Base-by-base conservation (phyloP, 2,797 vertebrate species). In the Epinephelus malabaricus region DNA sequence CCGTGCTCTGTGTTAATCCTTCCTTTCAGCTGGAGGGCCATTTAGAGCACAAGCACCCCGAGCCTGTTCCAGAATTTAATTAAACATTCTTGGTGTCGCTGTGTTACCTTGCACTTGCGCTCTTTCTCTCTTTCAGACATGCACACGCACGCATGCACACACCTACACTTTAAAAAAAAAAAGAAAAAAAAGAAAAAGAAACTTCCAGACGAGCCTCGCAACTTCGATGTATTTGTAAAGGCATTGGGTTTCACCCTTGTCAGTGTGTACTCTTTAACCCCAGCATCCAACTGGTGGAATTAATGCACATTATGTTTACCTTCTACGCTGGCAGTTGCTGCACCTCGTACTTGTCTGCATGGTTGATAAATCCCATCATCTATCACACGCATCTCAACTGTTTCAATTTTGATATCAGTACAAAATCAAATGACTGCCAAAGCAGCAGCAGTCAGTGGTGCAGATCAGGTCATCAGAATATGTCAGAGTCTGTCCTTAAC, bases 21-120 rank as follows among this genome's bases (percentile, higher is more conserved):
- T 92, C 90, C 90, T 94, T 95, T 94, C 89, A 95, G 91, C 90
- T 89, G 55, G 84, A 93, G 93, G 93, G 91, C 90, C 91, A 92
- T 95, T 94, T 94, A 85, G 89, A 92, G 88, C 90, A 89, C 88
- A 88, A 91, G 90, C 88, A 88, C 85, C 90, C 87, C 78, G 76
- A 90, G 87, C 73, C 81, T 63, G 78, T 88, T 93, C 92, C 88
- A 93, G 88, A 87, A 91, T 93, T 95, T 95, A 95, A 95, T 95
- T 94, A 94, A 94, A 95, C 88, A 94, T 93, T 94, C 93, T 94
- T 92, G 87, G 79, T 86, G 86, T 92, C 82, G 81, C 81, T 86
- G 86, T 85, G 86, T 86, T 89, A 86, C 84, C 84, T 87, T 85
- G 79, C 85, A 63, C 86, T 85, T 76, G 3, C 46, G 80, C 80